These are phyloP conservation scores for Cantharis nigra DNA, from an alignment of 2,888 invertebrate genomes.

Conservation along the genomic window DNA sequence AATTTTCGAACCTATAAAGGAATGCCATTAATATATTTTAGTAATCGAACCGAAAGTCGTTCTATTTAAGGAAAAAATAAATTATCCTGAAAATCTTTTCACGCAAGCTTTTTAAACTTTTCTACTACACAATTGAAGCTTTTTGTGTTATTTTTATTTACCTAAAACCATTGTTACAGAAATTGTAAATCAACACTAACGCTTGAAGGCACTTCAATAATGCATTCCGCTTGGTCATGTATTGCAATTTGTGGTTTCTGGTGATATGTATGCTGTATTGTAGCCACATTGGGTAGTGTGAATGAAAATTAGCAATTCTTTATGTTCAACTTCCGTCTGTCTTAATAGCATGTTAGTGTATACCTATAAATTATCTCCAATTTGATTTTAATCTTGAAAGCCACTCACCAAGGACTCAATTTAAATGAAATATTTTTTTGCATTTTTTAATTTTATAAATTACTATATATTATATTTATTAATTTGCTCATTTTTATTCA, in stretches of 20 bases:
- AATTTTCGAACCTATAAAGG: neutral
- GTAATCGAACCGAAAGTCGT: neutral
- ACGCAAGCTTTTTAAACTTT: neutral
- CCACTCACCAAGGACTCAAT: too few species aligned
- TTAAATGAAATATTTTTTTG: too few species aligned
- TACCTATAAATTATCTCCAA: too few species aligned
- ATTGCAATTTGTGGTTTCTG: neutral
- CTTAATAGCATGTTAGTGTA: too few species aligned
- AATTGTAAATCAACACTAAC: constrained; percentile 15
- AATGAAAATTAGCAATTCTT: too few species aligned
- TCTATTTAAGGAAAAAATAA: neutral
- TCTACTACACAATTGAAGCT: neutral
- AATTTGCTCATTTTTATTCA: too few species aligned
- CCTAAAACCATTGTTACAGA: constrained; percentile 3
- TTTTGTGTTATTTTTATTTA: constrained; percentile 8
- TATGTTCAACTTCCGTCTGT: too few species aligned
- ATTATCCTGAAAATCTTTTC: neutral
- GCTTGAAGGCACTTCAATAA: constrained; percentile 3
- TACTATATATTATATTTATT: too few species aligned
- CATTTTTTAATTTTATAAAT: too few species aligned
- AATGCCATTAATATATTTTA: neutral
- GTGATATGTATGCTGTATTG: neutral
- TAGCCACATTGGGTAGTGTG: too few species aligned
- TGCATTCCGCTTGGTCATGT: neutral
- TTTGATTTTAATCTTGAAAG: too few species aligned